Evolutionary conservation across 2,888 invertebrate genomes (phyloP).

Genomic region (Morpho achilles): DNA sequence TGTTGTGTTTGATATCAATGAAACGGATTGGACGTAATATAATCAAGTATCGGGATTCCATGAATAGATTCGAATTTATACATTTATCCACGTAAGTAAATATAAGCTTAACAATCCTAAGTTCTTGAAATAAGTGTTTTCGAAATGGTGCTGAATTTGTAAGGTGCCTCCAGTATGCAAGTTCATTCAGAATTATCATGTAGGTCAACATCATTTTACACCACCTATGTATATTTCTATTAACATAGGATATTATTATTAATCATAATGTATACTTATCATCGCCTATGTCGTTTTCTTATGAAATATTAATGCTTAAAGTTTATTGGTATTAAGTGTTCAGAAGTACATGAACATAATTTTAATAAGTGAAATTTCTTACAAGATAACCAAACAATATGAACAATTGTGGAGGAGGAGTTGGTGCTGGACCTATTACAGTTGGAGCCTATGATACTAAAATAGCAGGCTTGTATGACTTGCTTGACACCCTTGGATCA

Average conservation of each 20-base stretch:
- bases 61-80: slow-evolving; percentile 40
- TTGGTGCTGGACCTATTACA: slow-evolving; percentile 47
- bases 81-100: slow-evolving; percentile 44
- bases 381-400: slow-evolving; percentile 35
- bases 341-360: too few species aligned
- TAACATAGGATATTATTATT: neutral
- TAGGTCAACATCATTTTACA: slow-evolving; percentile 20
- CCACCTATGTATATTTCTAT: slow-evolving; percentile 16
- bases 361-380: slow-evolving; percentile 1
- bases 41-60: slow-evolving; percentile 45
- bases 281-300: too few species aligned
- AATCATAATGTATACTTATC: too few species aligned
- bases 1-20: slow-evolving; percentile 37
- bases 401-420: slow-evolving; percentile 61
- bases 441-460: slow-evolving; percentile 87
- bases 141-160: neutral
- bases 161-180: neutral
- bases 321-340: too few species aligned
- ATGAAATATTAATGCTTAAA: too few species aligned
- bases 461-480: slow-evolving; percentile 97
- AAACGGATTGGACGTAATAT: slow-evolving; percentile 48
- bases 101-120: slow-evolving; percentile 1
- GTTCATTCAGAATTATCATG: slow-evolving; percentile 25
- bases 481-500: slow-evolving; percentile 97
- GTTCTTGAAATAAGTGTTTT: neutral